These are phyloP conservation scores for Ennomos quercinarius DNA, from an alignment of 2,888 invertebrate species.

Conservation along the genomic window DNA sequence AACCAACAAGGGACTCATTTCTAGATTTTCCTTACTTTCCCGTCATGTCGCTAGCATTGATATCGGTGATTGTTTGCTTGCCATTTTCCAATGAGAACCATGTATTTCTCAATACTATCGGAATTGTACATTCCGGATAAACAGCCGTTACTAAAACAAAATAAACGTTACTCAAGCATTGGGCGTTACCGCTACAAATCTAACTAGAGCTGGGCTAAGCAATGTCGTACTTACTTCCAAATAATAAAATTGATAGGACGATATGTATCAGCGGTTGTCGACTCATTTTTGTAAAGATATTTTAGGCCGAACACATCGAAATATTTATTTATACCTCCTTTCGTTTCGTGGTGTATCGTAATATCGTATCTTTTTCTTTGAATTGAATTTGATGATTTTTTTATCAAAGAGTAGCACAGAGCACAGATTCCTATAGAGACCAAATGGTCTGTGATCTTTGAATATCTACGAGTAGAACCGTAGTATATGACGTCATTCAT, in stretches of 20 bases:
- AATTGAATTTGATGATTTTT: no score
- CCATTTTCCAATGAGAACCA: constrained; percentile 98
- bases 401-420: no score
- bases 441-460: no score
- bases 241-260: constrained; percentile 44
- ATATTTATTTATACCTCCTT: constrained; percentile 2
- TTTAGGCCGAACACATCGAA: constrained; percentile 38
- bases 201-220: constrained; percentile 32
- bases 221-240: constrained; percentile 49
- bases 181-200: constrained; percentile 66
- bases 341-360: no score
- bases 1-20: constrained; percentile 11
- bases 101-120: constrained; percentile 91
- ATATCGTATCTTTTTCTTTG: no score
- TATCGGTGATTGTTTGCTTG: constrained; percentile 91
- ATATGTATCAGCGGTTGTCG: constrained; percentile 38
- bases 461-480: no score
- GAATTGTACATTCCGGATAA: constrained; percentile 88
- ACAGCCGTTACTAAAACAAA: constrained; percentile 58
- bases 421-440: no score
- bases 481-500: no score
- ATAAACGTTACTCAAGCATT: constrained; percentile 41
- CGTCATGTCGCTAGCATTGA: constrained; percentile 92
- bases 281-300: constrained; percentile 47
- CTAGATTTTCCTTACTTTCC: constrained; percentile 68